Evolutionary conservation across 2,888 invertebrate genomes (phyloP).

Genomic region (Sphaerolaimus hirsutus): DNA sequence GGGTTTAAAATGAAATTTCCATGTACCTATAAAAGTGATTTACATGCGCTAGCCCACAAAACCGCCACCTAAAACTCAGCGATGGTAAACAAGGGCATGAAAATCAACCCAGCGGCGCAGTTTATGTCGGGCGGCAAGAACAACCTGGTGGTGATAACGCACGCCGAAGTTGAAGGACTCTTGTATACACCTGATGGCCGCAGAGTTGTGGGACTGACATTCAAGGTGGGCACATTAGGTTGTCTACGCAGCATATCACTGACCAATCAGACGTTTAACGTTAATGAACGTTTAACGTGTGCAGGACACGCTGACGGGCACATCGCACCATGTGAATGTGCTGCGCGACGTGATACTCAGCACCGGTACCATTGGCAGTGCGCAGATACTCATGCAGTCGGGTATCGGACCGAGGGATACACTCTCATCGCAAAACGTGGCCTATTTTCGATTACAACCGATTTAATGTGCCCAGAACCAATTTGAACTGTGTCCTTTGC

Average conservation of each 20-base stretch:
- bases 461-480: not conserved
- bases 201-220: slow-evolving; percentile 2
- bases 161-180: slow-evolving; percentile 2
- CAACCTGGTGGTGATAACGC: slow-evolving; percentile 4
- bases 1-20: not conserved
- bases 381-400: slow-evolving; percentile 8
- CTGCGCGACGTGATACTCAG: slow-evolving; percentile 4
- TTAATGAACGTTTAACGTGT: too few species aligned
- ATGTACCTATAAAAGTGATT: not conserved
- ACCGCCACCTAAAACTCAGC: not conserved
- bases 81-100: slow-evolving; percentile 5
- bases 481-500: not conserved
- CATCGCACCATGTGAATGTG: not conserved
- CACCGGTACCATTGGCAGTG: slow-evolving; percentile 6
- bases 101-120: slow-evolving; percentile 7
- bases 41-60: not conserved
- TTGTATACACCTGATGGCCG: slow-evolving; percentile 1
- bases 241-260: not conserved
- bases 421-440: slow-evolving; percentile 1
- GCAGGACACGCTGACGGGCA: slow-evolving; percentile 1
- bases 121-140: slow-evolving; percentile 1
- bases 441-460: not conserved
- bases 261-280: not conserved
- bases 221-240: not conserved
- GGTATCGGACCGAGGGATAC: slow-evolving; percentile 7